Base-by-base conservation (phyloP, 2,888 invertebrate genomes). In the Limnephilus auricula region DNA sequence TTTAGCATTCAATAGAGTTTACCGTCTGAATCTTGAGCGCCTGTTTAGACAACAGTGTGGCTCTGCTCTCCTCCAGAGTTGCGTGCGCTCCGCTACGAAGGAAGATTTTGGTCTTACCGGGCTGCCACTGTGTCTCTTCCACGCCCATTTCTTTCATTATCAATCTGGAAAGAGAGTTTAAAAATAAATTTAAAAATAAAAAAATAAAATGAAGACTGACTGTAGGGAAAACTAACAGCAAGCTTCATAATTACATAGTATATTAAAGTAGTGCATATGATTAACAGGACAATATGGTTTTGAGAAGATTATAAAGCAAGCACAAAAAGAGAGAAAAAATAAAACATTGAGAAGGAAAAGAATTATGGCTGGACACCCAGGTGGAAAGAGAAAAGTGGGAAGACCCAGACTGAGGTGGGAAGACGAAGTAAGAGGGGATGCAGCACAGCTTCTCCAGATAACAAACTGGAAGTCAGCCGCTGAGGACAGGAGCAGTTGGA, bases 21-120 rank as follows among this genome's bases (percentile, higher is more conserved):
- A 95, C 96, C 94, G 97, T 98, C 94, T 99, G 98, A 94, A 99
- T 97, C 12, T 96, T 95, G 45, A 98, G 95, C 0, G 98, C 98
- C 89, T 97, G 97, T 0, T 96, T 95, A 90, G 97, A 96, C 45
- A 98, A 95, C 89, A 98, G 95, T 92, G 96, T 96, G 91, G 97
- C 97, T 90, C 98, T 96, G 34, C 96, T 96, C 91, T 98, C 98
- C 94, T 99, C 99, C 0, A 99, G 95, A 0, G 98, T 98, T 93
- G 98, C 98, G 94, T 98, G 98, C 10, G 98, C 98, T 89, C 97
- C 97, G 92, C 97, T 97, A 45, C 98, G 95, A 94, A 99, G 96
- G 94, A 99, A 99, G 83, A 99, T 97, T 95, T 98, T 98, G 78
- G 97, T 97, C 95, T 97, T 97, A 0, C 99, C 99, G 92, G 98